Conservation (phyloP, 30 jellyfish, hydroid and myxozoan genomes). For the Aurelia aurita region DNA sequence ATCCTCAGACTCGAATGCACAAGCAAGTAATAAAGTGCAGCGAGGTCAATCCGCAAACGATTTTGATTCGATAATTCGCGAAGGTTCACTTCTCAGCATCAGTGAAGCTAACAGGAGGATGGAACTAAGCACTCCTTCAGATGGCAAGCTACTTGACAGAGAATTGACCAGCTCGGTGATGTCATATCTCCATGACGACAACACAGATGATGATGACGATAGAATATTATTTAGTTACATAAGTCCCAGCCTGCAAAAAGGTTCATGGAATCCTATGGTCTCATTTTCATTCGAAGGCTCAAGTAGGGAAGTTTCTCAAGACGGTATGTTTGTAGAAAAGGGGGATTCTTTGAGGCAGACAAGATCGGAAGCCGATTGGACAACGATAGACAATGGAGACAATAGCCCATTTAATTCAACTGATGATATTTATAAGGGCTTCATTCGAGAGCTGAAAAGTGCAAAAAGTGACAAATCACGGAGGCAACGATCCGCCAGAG, state of each 20-base stretch:
- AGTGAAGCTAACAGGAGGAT: constrained; percentile 25
- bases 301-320: constrained; percentile 11
- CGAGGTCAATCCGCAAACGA: not conserved
- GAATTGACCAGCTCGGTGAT: not conserved
- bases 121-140: constrained; percentile 8
- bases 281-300: constrained; percentile 47
- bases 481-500: too few relatives aligned
- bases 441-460: too few relatives aligned
- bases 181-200: not conserved
- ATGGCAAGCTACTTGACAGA: not conserved
- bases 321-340: not conserved
- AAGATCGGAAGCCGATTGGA: too few relatives aligned
- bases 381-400: too few relatives aligned
- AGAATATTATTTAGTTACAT: constrained; percentile 47
- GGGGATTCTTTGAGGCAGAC: too few relatives aligned
- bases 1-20: not conserved
- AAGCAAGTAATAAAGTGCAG: not conserved
- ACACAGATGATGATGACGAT: constrained; percentile 39
- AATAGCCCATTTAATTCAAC: too few relatives aligned
- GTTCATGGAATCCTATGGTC: constrained; percentile 62
- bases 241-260: constrained; percentile 42
- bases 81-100: constrained; percentile 25
- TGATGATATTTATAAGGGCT: too few relatives aligned
- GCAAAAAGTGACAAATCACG: too few relatives aligned
- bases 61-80: constrained; percentile 1